A percentile compares a stretch with the other conserved stretches of the same genome.
These are phyloP conservation scores for Micrastur ruficollis DNA, from an alignment of 2,797 vertebrate species.

Conservation along the genomic window DNA sequence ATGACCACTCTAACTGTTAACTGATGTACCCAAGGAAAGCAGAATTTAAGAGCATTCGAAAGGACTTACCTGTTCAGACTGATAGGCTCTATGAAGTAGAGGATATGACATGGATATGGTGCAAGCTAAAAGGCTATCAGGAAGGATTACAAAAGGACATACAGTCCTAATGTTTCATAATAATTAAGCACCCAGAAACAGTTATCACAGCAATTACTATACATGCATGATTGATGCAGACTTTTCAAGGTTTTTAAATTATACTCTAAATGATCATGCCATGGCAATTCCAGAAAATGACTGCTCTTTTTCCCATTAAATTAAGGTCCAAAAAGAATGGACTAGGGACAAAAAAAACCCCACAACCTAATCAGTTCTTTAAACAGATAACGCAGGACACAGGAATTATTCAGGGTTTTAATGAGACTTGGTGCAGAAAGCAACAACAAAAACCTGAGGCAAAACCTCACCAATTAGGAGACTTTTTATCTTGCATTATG, in stretches of 20 bases:
- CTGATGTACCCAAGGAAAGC: background rate
- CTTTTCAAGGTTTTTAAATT: slow-evolving; percentile 16
- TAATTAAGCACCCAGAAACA: slow-evolving; percentile 3
- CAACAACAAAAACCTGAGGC: slow-evolving; percentile 33
- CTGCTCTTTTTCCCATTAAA: background rate
- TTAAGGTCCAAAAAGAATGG: background rate
- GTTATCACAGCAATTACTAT: background rate
- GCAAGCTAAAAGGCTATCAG: background rate
- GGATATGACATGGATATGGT: background rate
- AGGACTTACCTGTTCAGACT: background rate
- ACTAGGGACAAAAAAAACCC: background rate
- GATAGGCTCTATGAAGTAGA: background rate
- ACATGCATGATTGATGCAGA: background rate
- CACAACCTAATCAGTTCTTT: background rate
- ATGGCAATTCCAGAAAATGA: background rate
- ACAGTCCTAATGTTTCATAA: background rate
- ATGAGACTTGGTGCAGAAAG: slow-evolving; percentile 9
- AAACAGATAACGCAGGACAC: background rate
- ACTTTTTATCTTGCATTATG: slow-evolving; percentile 25
- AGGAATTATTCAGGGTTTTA: slow-evolving; percentile 16
- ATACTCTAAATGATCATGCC: background rate
- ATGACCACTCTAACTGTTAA: background rate
- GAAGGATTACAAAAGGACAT: background rate
- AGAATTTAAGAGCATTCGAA: background rate
- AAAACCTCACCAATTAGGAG: slow-evolving; percentile 49